phyloP scores from a whole-genome alignment of 1,140 invertebrate species.

The Drosophila aff. region DNA sequence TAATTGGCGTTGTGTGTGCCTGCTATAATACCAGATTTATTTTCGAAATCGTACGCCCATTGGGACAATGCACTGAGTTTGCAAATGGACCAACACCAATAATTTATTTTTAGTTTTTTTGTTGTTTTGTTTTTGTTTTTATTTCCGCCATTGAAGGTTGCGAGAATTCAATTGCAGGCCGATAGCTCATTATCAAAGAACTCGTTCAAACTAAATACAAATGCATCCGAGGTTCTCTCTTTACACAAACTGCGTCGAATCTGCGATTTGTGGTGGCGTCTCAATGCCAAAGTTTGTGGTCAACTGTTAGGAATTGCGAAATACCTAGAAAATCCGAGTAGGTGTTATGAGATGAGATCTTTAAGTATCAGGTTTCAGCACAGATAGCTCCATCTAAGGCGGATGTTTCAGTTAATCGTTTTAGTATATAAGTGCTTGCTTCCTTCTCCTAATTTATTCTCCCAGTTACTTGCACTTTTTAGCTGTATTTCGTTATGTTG shows the following conservation, averaged over 20 bases:
- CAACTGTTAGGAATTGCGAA: conserved; percentile 2
- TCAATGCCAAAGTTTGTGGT: conserved; percentile 27
- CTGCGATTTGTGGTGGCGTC: conserved; percentile 25
- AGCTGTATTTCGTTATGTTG: neutral
- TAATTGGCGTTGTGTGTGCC: neutral
- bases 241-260: conserved; percentile 34
- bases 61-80: neutral
- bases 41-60: conserved; percentile 15
- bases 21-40: conserved; percentile 11
- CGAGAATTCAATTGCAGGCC: conserved; percentile 8
- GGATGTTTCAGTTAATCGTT: neutral
- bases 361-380: conserved; percentile 1
- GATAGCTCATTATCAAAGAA: conserved; percentile 36
- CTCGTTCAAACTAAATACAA: conserved; percentile 4
- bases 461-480: conserved; percentile 11
- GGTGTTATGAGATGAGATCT: conserved; percentile 21
- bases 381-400: neutral
- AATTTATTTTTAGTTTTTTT: conserved; percentile 37
- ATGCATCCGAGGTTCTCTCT: conserved; percentile 9
- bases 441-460: neutral
- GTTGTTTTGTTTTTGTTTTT: neutral
- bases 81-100: conserved; percentile 9
- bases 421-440: neutral
- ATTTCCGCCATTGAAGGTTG: conserved; percentile 29
- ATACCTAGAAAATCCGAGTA: conserved; percentile 3